Evolutionary conservation across 2,113 vertebrate species (phyloP).

Genomic region (Trogon surrucura): DNA sequence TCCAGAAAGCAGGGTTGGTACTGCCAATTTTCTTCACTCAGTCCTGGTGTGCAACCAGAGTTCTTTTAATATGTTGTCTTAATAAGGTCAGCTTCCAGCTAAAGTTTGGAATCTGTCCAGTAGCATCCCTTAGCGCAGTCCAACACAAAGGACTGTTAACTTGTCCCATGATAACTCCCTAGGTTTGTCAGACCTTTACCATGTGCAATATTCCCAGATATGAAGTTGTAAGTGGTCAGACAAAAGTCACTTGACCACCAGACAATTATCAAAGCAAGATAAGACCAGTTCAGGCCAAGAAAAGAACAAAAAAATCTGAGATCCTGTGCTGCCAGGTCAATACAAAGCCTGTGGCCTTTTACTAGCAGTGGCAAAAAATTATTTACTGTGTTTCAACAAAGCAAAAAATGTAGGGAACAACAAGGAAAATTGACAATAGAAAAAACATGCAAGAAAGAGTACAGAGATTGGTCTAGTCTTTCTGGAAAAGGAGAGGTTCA

Average conservation of each 20-base stretch:
- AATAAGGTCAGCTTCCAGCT: not conserved
- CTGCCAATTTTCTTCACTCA: not conserved
- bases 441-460: not conserved
- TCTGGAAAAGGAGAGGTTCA: not conserved
- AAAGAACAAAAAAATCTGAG: not conserved
- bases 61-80: not conserved
- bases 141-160: not conserved
- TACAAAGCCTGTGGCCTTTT: not conserved
- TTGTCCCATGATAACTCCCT: accelerated
- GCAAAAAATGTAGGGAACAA: not conserved
- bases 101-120: not conserved
- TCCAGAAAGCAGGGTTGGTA: not conserved
- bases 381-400: not conserved
- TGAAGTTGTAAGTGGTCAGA: not conserved
- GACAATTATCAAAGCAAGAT: not conserved
- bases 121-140: not conserved
- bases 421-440: not conserved
- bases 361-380: not conserved
- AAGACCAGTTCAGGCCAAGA: not conserved
- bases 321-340: not conserved
- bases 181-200: not conserved
- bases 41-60: not conserved
- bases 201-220: not conserved
- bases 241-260: not conserved
- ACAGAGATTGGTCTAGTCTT: not conserved